Evolutionary conservation across 1,140 invertebrate genomes (phyloP).

Genomic region (Lanistes nyassanus): DNA sequence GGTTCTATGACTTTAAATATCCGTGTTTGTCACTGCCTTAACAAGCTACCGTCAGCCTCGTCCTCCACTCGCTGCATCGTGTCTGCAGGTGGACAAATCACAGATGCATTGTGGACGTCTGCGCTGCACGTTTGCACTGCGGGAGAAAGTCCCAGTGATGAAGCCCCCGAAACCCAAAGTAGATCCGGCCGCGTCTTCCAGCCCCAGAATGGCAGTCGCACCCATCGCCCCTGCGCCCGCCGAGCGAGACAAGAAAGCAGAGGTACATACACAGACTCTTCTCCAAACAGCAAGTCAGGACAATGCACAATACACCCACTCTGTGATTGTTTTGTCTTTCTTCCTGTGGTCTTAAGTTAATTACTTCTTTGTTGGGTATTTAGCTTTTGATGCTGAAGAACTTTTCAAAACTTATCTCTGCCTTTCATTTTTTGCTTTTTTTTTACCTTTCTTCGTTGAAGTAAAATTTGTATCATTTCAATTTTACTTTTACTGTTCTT

Average conservation of each 20-base stretch:
- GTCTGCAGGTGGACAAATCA: slow-evolving; percentile 42
- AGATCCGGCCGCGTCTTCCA: slow-evolving; percentile 8
- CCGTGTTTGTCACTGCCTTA: too few relatives aligned
- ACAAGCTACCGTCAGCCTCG: too few relatives aligned
- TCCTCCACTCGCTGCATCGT: too few relatives aligned
- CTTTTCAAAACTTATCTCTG: background rate
- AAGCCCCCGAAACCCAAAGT: slow-evolving; percentile 19
- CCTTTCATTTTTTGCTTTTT: background rate
- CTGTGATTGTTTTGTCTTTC: too few relatives aligned
- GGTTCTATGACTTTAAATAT: too few relatives aligned
- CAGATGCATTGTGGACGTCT: slow-evolving; percentile 64
- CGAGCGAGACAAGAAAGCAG: background rate
- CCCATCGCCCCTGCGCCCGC: slow-evolving; percentile 18
- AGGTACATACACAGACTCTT: background rate
- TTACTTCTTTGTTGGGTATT: too few relatives aligned
- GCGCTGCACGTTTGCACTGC: slow-evolving; percentile 47
- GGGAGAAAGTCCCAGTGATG: slow-evolving; percentile 36
- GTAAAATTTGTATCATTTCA: background rate
- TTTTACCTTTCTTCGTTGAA: background rate
- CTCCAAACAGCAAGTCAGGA: too few relatives aligned
- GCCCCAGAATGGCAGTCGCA: slow-evolving; percentile 8
- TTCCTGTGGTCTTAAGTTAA: too few relatives aligned
- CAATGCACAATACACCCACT: too few relatives aligned
- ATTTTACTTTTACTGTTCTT: background rate
- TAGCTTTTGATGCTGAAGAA: background rate